Conservation (phyloP, 2,113 vertebrate genomes). For the Aegithalos caudatus region DNA sequence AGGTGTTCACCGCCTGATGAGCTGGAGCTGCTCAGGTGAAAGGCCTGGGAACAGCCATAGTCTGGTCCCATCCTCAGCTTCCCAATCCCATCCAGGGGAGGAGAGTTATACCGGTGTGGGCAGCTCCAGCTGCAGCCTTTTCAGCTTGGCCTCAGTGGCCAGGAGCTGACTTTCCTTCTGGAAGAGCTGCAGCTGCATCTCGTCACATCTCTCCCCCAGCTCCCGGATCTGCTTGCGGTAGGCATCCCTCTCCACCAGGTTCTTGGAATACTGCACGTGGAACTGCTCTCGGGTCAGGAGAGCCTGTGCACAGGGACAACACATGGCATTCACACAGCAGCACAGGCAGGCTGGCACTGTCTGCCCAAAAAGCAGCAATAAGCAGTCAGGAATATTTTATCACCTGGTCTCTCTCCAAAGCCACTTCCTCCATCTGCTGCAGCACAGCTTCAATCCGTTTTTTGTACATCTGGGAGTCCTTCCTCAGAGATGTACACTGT, state of each 20-base stretch:
- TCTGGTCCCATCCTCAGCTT: background rate
- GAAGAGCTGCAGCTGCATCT: conserved; percentile 85
- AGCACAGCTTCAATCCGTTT: conserved; percentile 84
- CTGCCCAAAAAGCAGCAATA: background rate
- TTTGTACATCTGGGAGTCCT: conserved; percentile 85
- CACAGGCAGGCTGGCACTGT: background rate
- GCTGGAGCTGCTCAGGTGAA: background rate
- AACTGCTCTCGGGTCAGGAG: conserved; percentile 76
- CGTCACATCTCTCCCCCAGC: conserved; percentile 79
- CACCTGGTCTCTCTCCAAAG: conserved; percentile 87
- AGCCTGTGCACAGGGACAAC: conserved; percentile 65
- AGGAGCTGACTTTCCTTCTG: conserved; percentile 81
- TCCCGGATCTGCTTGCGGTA: conserved; percentile 85
- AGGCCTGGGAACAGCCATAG: background rate
- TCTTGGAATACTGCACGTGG: conserved; percentile 77
- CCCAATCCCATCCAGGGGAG: background rate
- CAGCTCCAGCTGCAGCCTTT: conserved; percentile 62
- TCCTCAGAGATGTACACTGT: conserved; percentile 78
- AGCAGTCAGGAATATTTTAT: background rate
- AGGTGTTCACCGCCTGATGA: background rate
- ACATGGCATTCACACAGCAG: background rate
- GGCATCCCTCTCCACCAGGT: conserved; percentile 84
- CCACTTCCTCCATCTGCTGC: conserved; percentile 89
- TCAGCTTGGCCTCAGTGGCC: conserved; percentile 76
- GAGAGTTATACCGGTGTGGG: conserved; percentile 52